phyloP scores from a whole-genome alignment of 1,140 invertebrate genomes.

The Zaprionus capensis region DNA sequence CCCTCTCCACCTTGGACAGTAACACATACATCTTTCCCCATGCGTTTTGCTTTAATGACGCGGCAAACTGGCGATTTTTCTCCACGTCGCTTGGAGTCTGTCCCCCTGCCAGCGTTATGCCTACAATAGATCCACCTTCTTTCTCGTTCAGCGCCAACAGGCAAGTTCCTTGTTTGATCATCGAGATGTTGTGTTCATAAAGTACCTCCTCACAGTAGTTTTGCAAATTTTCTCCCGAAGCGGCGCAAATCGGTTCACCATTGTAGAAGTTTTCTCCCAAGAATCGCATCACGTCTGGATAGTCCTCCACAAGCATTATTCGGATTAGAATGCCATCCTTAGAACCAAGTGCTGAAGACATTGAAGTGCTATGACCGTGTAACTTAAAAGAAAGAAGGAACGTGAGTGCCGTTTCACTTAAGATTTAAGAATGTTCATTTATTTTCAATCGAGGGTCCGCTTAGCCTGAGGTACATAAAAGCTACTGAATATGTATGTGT shows the following conservation, averaged over 20 bases:
- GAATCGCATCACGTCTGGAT: constrained; percentile 29
- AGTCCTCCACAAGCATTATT: constrained; percentile 44
- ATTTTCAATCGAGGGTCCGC: too few species aligned
- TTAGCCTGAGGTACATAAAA: too few species aligned
- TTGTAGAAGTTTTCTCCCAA: constrained; percentile 38
- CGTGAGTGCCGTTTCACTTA: too few species aligned
- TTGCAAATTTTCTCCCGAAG: constrained; percentile 30
- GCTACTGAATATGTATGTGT: too few species aligned
- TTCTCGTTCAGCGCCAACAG: constrained; percentile 39
- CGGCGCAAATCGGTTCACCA: constrained; percentile 36
- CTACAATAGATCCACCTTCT: constrained; percentile 40
- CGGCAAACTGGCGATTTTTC: constrained; percentile 43
- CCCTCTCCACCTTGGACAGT: constrained; percentile 31
- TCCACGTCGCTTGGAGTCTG: constrained; percentile 36
- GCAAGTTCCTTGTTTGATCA: constrained; percentile 48
- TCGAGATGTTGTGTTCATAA: constrained; percentile 34
- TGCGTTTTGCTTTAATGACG: constrained; percentile 19
- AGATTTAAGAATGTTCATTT: too few species aligned
- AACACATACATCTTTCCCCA: constrained; percentile 41
- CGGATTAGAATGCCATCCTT: constrained; percentile 40
- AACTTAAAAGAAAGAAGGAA: too few species aligned
- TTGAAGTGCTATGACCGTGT: not conserved
- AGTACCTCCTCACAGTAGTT: constrained; percentile 24
- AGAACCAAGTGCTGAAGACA: constrained; percentile 23
- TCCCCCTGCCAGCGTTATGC: constrained; percentile 37